Conservation (phyloP, 2,888 invertebrate species). For the Melanchra persicariae region DNA sequence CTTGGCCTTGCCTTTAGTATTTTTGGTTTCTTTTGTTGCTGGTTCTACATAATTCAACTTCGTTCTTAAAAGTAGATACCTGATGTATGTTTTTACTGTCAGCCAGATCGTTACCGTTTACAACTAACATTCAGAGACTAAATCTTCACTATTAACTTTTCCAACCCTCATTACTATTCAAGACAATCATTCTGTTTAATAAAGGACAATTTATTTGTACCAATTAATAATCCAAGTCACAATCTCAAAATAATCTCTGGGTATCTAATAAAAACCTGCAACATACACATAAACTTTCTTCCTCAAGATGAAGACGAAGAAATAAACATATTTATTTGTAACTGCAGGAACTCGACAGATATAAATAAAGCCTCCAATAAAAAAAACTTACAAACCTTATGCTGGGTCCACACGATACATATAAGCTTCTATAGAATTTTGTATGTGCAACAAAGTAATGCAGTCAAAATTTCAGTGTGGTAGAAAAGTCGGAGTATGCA, state of each 20-base stretch:
- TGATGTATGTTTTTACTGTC: too few relatives aligned
- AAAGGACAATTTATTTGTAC: slow-evolving; percentile 2
- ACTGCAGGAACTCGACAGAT: slow-evolving; percentile 82
- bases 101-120: too few relatives aligned
- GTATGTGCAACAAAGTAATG: too few relatives aligned
- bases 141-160: too few relatives aligned
- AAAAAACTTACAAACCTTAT: slow-evolving; percentile 77
- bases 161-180: not conserved
- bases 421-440: too few relatives aligned
- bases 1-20: not conserved
- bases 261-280: slow-evolving; percentile 48
- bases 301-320: slow-evolving; percentile 60
- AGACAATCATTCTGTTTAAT: not conserved
- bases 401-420: too few relatives aligned
- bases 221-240: slow-evolving; percentile 48
- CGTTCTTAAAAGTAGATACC: too few relatives aligned
- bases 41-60: too few relatives aligned
- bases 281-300: slow-evolving; percentile 56
- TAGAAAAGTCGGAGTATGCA: too few relatives aligned
- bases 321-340: slow-evolving; percentile 81
- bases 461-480: too few relatives aligned
- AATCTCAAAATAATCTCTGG: slow-evolving; percentile 31
- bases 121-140: too few relatives aligned
- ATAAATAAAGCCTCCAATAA: slow-evolving; percentile 86
- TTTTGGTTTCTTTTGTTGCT: not conserved